phyloP scores from a whole-genome alignment of 2,113 vertebrate species.

The Gymnobelideus leadbeateri region DNA sequence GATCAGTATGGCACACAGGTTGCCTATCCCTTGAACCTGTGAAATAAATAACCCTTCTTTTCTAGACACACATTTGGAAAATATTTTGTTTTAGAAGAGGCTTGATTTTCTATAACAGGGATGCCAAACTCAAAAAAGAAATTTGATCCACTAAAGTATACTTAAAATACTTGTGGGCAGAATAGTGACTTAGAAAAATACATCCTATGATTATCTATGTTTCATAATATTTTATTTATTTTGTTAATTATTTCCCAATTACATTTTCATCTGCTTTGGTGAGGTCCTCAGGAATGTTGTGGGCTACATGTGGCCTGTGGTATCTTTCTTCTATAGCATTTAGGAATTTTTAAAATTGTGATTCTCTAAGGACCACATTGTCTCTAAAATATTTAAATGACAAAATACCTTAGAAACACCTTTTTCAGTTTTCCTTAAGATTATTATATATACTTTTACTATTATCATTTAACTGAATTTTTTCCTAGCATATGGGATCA shows the following conservation, averaged over 20 bases:
- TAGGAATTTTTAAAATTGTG: constrained; percentile 20
- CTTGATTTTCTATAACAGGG: not conserved
- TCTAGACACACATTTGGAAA: not conserved
- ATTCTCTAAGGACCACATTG: not conserved
- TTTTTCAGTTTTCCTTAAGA: constrained; percentile 33
- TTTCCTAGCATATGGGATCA: not conserved
- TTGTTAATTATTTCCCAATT: not conserved
- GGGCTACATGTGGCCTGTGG: not conserved
- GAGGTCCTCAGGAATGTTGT: not conserved
- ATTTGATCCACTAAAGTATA: not conserved
- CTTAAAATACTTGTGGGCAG: not conserved
- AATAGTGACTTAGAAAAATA: no score
- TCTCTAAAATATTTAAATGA: constrained; percentile 33
- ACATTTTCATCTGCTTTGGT: not conserved
- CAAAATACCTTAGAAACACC: constrained; percentile 42
- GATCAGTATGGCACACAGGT: not conserved
- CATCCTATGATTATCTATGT: no score
- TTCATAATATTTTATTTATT: not conserved
- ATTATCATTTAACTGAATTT: not conserved
- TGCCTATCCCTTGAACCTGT: not conserved
- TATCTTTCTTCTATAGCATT: not conserved
- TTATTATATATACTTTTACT: constrained; percentile 50
- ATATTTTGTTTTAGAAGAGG: not conserved
- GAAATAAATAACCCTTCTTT: not conserved
- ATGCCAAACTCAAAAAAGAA: not conserved